phyloP scores from a whole-genome alignment of 2,797 vertebrate genomes.

The Euphonia xanthogaster region DNA sequence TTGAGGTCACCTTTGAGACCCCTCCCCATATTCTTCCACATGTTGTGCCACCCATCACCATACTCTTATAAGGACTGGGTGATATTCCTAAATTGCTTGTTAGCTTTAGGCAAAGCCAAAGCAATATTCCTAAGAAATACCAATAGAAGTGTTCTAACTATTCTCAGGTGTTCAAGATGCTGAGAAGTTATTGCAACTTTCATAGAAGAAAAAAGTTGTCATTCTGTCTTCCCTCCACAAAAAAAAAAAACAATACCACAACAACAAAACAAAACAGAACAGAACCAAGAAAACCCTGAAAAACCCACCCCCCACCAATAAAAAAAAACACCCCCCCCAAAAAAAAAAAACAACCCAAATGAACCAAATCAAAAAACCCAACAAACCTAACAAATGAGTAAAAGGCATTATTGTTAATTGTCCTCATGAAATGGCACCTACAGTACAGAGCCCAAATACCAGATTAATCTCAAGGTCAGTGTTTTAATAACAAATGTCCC shows the following conservation, averaged over 20 bases:
- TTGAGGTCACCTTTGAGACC: neutral
- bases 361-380: neutral
- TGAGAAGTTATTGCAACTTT: neutral
- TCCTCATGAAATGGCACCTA: neutral
- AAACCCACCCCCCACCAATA: neutral
- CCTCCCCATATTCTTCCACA: neutral
- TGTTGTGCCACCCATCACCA: no score
- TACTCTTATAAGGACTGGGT: neutral
- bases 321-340: neutral
- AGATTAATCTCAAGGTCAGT: neutral
- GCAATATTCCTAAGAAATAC: neutral
- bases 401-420: neutral
- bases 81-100: neutral
- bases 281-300: neutral
- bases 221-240: neutral
- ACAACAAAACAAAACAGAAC: neutral
- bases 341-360: rapidly evolving
- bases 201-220: neutral
- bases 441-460: neutral
- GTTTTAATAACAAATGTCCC: neutral
- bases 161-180: neutral
- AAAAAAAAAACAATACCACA: neutral
- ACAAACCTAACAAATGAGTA: neutral
- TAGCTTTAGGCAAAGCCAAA: neutral
- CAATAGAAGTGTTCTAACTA: neutral